Percentiles rank a stretch among this genome's conserved stretches.
phyloP scores from a whole-genome alignment of 2,797 vertebrate species.

The Emydoidea blandingii region DNA sequence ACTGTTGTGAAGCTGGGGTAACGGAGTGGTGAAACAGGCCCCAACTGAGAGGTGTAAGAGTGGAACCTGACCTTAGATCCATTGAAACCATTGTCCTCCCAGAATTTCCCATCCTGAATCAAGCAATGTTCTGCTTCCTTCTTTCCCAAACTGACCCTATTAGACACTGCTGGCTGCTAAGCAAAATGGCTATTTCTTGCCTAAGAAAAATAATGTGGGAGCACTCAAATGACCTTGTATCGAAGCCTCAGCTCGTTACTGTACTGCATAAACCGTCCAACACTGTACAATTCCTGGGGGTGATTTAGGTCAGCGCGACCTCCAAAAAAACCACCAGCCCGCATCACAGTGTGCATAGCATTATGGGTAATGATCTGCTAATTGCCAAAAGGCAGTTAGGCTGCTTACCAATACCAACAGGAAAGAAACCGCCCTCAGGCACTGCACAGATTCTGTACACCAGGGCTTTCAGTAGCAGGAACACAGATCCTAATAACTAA shows the following conservation, averaged over 20 bases:
- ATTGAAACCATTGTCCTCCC: not conserved
- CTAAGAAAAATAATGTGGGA: constrained; percentile 56
- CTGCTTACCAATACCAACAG: constrained; percentile 65
- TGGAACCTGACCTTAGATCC: not conserved
- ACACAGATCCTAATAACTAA: constrained; percentile 48
- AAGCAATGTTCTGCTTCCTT: not conserved
- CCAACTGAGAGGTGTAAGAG: not conserved
- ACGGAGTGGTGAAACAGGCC: fast-evolving
- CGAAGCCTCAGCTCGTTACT: constrained; percentile 74
- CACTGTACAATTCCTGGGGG: constrained; percentile 70
- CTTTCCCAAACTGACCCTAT: not conserved
- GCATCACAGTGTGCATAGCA: constrained; percentile 17
- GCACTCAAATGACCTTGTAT: constrained; percentile 67
- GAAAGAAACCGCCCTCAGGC: constrained; percentile 67
- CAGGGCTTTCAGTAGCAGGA: not conserved
- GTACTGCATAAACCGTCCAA: constrained; percentile 64
- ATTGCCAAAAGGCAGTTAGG: constrained; percentile 71
- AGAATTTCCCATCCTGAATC: not conserved
- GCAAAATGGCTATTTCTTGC: constrained; percentile 67
- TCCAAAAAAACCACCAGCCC: constrained; percentile 66
- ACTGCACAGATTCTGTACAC: constrained; percentile 48
- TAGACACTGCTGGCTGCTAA: constrained; percentile 31
- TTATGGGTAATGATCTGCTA: constrained; percentile 72
- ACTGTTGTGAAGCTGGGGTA: fast-evolving
- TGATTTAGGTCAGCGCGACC: constrained; percentile 77